These are phyloP conservation scores for Pentalonia nigronervosa DNA, from an alignment of 1,140 invertebrate genomes.

Conservation along the genomic window DNA sequence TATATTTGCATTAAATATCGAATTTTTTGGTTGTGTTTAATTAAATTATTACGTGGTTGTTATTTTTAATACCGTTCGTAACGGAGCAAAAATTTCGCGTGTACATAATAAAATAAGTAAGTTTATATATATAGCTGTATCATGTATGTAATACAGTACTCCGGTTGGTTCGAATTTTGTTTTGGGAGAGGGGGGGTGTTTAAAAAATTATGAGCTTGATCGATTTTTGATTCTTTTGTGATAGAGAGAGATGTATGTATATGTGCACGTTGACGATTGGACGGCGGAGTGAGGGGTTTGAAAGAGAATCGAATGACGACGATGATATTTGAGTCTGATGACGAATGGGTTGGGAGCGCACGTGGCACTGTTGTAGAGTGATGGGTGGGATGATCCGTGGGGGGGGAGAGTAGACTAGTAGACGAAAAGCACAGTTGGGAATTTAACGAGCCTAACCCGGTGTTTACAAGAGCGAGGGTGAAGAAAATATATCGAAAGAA, in stretches of 20 bases:
- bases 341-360: not conserved
- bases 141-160: not conserved
- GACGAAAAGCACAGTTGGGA: not conserved
- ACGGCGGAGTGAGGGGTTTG: not conserved
- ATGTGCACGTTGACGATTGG: too few relatives aligned
- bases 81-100: not conserved
- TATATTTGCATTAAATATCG: too few relatives aligned
- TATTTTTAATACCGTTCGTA: conserved; percentile 24
- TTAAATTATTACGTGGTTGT: not conserved
- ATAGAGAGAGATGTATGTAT: not conserved
- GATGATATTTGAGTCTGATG: not conserved
- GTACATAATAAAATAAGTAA: not conserved
- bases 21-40: not conserved
- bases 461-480: not conserved
- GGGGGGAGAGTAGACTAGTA: too few relatives aligned
- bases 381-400: not conserved
- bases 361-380: not conserved
- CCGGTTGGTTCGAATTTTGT: not conserved
- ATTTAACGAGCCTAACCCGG: conserved; percentile 20
- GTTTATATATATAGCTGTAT: not conserved
- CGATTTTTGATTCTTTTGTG: conserved; percentile 45
- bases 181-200: not conserved
- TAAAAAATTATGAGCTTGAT: conserved; percentile 40
- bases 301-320: not conserved
- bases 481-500: conserved; percentile 10